Evolutionary conservation across 1,140 invertebrate genomes (phyloP), one percentile per base, ranked within the genome.

Genomic region (Halictus rubicundus): DNA sequence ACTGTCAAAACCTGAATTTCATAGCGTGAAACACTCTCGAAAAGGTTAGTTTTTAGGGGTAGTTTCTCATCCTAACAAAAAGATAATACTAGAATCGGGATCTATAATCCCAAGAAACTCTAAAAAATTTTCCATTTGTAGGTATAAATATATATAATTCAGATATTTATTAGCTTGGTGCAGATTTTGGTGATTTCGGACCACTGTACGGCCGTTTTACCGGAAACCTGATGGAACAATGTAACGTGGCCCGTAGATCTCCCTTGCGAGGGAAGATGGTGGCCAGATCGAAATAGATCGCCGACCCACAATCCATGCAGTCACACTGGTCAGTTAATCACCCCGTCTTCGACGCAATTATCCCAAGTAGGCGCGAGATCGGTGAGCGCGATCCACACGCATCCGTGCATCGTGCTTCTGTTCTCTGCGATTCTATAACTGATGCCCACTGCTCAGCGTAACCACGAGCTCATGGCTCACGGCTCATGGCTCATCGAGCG

Each of bases 311-410:
- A 89, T 89, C 87, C 84, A 74, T 46, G 74, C 72, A 83, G 80
- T 80, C 82, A 74, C 82, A 65, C 76, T 54, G 82, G 64, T 85
- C 88, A 82, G 86, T 90, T 90, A 91, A 91, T 91, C 89, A 88
- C 81, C 85, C 85, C 81, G 90, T 90, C 89, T 89, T 90, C 87
- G 85, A 91, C 86, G 89, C 87, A 92, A 92, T 92, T 92, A 92
- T 92, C 87, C 84, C 88, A 89, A 88, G 89, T 90, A 89, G 87
- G 88, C 88, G 90, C 87, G 75, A 87, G 88, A 90, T 91, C 87
- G 86, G 84, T 66, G 78, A 87, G 81, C 80, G 54, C 83, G 87
- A 89, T 90, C 82, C 77, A 77, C 84, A 82, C 66, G 82, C 59
- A 82, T 70, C 65, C 80, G 71, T 77, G 75, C 77, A 66, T 64